These are phyloP conservation scores for Coelopa pilipes DNA, from an alignment of 2,888 invertebrate species.

Conservation along the genomic window DNA sequence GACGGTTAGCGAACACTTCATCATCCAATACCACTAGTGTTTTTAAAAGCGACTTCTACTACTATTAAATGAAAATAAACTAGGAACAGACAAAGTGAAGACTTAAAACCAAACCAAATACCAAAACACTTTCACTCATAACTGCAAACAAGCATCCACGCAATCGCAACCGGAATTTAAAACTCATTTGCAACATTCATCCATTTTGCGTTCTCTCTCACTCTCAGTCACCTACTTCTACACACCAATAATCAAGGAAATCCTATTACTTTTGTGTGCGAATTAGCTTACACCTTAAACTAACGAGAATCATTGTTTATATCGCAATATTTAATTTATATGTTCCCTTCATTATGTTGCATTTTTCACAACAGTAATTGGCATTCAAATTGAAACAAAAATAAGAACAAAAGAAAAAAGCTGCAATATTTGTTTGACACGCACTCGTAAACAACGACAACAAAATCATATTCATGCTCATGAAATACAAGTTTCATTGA, in stretches of 20 bases:
- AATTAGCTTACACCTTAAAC: neutral
- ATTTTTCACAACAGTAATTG: conserved; percentile 21
- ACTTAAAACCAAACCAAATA: conserved; percentile 41
- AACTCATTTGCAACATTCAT: conserved; percentile 15
- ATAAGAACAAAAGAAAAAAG: conserved; percentile 31
- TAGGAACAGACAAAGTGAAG: conserved; percentile 31
- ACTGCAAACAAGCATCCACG: conserved; percentile 22
- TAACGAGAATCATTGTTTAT: neutral
- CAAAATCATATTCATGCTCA: conserved; percentile 31
- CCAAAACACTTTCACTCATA: conserved; percentile 40
- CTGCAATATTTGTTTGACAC: conserved; percentile 43
- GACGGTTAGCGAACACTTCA: conserved; percentile 67
- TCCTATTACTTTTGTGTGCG: neutral
- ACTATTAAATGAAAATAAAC: conserved; percentile 42
- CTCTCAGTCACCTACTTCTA: neutral
- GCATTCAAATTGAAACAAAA: conserved; percentile 24
- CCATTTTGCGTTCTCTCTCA: conserved; percentile 14
- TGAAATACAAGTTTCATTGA: conserved; percentile 9
- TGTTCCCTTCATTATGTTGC: conserved; percentile 28
- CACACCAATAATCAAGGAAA: neutral
- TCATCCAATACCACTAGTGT: conserved; percentile 33
- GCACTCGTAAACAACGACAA: conserved; percentile 19
- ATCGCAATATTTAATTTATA: conserved; percentile 16
- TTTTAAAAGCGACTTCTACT: conserved; percentile 36
- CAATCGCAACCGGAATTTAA: conserved; percentile 16